A percentile compares a stretch with the other conserved stretches of the same genome.
Evolutionary conservation across 2,888 invertebrate species (phyloP).

Genomic region (Phengaris arion): DNA sequence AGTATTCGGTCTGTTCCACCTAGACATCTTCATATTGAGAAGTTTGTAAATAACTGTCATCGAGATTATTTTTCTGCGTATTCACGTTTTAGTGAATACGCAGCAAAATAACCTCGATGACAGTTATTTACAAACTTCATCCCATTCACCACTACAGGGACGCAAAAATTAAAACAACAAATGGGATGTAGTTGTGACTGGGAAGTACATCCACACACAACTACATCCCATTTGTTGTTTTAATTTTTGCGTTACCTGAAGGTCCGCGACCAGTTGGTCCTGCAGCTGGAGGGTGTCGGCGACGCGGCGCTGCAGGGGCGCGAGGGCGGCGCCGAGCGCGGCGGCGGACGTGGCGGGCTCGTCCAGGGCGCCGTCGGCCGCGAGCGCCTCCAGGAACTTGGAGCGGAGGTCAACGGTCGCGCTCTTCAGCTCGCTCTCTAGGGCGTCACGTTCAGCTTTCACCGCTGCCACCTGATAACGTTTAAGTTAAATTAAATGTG

Average conservation of each 20-base stretch:
- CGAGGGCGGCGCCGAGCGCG: constrained; percentile 88
- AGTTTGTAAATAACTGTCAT: too few relatives aligned
- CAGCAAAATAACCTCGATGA: too few relatives aligned
- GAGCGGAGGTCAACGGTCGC: constrained; percentile 88
- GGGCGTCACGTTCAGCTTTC: constrained; percentile 89
- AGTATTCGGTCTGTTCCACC: too few relatives aligned
- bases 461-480: constrained; percentile 62
- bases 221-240: too few relatives aligned
- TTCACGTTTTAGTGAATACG: too few relatives aligned
- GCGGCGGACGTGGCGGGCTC: constrained; percentile 91
- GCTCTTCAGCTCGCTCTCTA: constrained; percentile 86
- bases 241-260: constrained; percentile 28
- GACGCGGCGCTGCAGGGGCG: constrained; percentile 88
- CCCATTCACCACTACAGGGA: too few relatives aligned
- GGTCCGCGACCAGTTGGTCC: constrained; percentile 48
- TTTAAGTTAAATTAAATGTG: neutral
- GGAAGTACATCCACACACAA: too few relatives aligned
- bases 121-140: too few relatives aligned
- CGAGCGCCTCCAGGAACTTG: constrained; percentile 88
- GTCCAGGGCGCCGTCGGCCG: constrained; percentile 88
- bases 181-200: too few relatives aligned
- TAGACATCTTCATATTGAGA: too few relatives aligned
- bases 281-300: constrained; percentile 86
- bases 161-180: too few relatives aligned
- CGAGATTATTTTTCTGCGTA: too few relatives aligned